Conservation (phyloP, 2,113 vertebrate genomes). For the Ceuthmochares aereus region DNA sequence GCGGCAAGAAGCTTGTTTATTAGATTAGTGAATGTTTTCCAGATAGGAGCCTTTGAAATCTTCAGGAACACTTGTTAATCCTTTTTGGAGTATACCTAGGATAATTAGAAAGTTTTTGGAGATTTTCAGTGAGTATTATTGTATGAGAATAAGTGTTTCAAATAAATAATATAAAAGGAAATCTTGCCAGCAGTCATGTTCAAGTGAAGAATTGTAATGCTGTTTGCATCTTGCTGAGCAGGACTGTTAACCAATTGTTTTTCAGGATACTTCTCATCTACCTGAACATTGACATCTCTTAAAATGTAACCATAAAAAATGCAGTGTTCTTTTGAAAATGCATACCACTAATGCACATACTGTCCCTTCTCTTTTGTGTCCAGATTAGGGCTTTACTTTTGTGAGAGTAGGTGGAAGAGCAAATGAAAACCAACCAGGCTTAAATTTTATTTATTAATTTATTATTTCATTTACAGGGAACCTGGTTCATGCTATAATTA, state of each 20-base stretch:
- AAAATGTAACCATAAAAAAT: neutral
- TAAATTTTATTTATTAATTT: neutral
- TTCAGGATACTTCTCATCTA: neutral
- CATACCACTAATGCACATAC: fast-evolving
- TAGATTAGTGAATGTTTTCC: neutral
- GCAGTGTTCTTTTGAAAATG: neutral
- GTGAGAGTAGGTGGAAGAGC: neutral
- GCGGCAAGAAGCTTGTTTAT: neutral
- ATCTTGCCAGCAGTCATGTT: neutral
- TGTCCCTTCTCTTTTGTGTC: neutral
- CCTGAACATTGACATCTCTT: neutral
- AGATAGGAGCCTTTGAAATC: neutral
- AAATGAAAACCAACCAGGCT: neutral
- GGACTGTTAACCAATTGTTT: neutral
- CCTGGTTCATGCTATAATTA: neutral
- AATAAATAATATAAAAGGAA: neutral
- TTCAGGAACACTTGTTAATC: neutral
- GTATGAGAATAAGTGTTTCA: neutral
- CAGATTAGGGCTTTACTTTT: neutral
- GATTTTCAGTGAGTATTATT: neutral
- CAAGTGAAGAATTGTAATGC: neutral
- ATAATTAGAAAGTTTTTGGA: neutral
- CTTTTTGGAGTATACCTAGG: neutral
- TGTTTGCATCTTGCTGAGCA: neutral
- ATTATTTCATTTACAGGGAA: neutral